phyloP scores from a whole-genome alignment of 2,797 vertebrate genomes.

The Syngnathus rostellatus region DNA sequence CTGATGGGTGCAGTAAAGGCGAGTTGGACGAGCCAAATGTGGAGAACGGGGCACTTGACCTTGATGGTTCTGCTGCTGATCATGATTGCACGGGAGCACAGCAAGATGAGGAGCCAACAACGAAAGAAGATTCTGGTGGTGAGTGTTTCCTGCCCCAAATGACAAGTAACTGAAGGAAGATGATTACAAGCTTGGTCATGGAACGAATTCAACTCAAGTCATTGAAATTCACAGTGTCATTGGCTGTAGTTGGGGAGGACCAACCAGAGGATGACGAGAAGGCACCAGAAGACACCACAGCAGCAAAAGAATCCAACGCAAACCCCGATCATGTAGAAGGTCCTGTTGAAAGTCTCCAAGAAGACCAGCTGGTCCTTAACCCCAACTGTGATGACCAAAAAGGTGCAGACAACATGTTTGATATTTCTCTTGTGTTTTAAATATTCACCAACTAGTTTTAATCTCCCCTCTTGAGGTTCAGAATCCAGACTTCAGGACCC shows the following conservation, averaged over 20 bases:
- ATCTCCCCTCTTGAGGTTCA: neutral
- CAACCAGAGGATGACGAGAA: neutral
- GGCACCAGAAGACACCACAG: neutral
- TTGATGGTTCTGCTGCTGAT: neutral
- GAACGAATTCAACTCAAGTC: neutral
- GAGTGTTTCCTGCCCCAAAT: neutral
- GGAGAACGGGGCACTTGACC: neutral
- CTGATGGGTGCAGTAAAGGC: neutral
- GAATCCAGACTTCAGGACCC: conserved; percentile 7
- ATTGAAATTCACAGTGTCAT: neutral
- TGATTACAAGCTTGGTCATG: too few species aligned
- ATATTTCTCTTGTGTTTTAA: neutral
- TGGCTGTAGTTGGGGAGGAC: neutral
- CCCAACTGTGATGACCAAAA: neutral
- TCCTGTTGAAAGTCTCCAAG: neutral
- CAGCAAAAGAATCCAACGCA: neutral
- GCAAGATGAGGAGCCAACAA: neutral
- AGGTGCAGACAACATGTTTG: neutral
- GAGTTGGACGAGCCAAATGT: fast-evolving
- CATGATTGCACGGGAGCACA: neutral
- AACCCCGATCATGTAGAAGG: neutral
- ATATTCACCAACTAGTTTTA: neutral
- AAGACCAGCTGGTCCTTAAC: neutral
- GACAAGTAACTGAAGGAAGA: too few species aligned
- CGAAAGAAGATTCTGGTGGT: neutral